Evolutionary conservation across 2,797 vertebrate genomes (phyloP).

Genomic region (Clarias fuscus): DNA sequence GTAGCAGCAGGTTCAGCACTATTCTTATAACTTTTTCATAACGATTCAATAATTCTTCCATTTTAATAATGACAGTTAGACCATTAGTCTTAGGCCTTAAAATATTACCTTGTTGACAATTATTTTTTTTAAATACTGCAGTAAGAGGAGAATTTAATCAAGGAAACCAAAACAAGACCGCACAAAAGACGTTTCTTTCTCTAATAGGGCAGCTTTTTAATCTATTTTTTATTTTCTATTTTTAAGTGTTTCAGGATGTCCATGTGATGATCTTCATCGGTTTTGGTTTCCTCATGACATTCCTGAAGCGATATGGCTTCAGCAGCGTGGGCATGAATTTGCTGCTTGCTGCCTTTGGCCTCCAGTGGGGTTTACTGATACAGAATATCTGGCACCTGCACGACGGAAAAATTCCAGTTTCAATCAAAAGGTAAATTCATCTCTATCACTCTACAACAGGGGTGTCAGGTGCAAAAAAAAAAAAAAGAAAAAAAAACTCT

Average conservation of each 20-base stretch:
- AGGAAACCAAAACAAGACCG: not conserved
- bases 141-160: not conserved
- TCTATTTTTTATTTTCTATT: not conserved
- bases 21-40: no score
- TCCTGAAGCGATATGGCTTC: constrained; percentile 94
- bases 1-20: no score
- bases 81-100: not conserved
- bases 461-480: not conserved
- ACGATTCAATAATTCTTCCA: no score
- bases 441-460: not conserved
- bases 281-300: constrained; percentile 98
- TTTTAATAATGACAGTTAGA: not conserved
- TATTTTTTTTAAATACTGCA: not conserved
- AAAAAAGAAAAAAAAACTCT: not conserved
- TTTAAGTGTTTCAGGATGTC: constrained; percentile 92
- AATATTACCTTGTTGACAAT: not conserved
- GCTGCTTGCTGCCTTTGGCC: constrained; percentile 89
- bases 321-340: constrained; percentile 91
- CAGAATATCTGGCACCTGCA: constrained; percentile 80
- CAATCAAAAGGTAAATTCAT: constrained; percentile 72
- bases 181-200: no score
- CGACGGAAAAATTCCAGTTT: constrained; percentile 70
- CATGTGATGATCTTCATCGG: constrained; percentile 98
- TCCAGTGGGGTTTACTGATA: constrained; percentile 90
- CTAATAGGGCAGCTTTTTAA: not conserved